Base-by-base conservation (phyloP, 2,113 vertebrate species). In the Catharus fuscescens region DNA sequence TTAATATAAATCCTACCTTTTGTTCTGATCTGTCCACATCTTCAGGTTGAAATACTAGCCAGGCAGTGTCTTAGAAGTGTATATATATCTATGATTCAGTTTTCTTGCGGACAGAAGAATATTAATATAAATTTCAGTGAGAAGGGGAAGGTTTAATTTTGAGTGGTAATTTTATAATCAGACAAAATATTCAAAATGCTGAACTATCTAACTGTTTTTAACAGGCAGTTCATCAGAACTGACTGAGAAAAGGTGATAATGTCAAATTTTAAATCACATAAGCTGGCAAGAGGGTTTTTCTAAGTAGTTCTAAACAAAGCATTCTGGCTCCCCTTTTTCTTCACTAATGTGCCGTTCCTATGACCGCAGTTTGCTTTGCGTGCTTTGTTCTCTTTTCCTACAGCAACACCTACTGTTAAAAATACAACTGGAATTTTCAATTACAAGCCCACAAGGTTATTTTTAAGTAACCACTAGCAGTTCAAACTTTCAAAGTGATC, bases 321-420 rank as follows among this genome's bases (percentile, higher is more conserved):
- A 36, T 54, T 80, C 59, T 93, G 34, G 59, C 69, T 93, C 84
- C 38, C 44, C 59, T 86, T 88, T 95, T 3, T 3, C 66, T 96
- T 93, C 76, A 71, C 32, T 90, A 61, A 65, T 44, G n/a, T 50
- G 38, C 72, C 7, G 5, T 70, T 92, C 45, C 71, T 91, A 48
- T 80, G 81, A 93, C 65, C 73, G 90, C 66, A 71, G 47, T 81
- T 89, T 67, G 54, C 60, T 93, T 69, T 87, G 45, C 3, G 3
- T 34, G 47, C 59, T 86, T 92, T 92, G 40, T 92, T 93, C 70
- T 80, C 88, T 94, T 94, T 92, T 90, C 89, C 77, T 95, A 62
- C 80, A 97, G 95, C 95, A 96, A 78, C 94, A 89, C 90, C 92
- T 97, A 91, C 95, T 74, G 93, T 97, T 93, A 95, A 91, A 95